Conservation (phyloP, 1,140 invertebrate species). For the Pseudomyrmex pallidus region DNA sequence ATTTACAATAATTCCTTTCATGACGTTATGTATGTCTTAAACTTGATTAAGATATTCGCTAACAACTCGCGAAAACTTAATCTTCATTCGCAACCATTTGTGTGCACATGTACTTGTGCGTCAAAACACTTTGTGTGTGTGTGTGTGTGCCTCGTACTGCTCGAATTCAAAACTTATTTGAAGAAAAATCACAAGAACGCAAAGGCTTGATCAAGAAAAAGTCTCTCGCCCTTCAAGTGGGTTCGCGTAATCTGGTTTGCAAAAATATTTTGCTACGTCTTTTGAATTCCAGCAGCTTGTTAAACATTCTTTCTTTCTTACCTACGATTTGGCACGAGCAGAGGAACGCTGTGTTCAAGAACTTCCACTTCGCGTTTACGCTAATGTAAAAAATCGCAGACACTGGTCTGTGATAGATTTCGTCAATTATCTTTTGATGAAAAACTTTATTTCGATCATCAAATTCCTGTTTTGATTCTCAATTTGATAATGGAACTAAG, state of each 20-base stretch:
- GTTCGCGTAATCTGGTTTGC: conserved; percentile 27
- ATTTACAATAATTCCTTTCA: conserved; percentile 3
- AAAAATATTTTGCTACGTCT: conserved; percentile 44
- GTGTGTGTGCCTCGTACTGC: conserved; percentile 32
- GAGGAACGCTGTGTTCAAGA: conserved; percentile 72
- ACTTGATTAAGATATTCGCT: not conserved
- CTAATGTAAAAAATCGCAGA: conserved; percentile 42
- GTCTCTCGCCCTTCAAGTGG: conserved; percentile 1
- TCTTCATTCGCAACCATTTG: conserved; percentile 20
- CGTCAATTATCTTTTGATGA: conserved; percentile 24
- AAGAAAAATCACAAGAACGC: conserved; percentile 22
- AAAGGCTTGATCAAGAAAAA: conserved; percentile 28
- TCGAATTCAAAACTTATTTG: conserved; percentile 54
- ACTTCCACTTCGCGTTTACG: conserved; percentile 37
- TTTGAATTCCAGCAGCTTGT: conserved; percentile 66
- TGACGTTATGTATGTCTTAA: not conserved
- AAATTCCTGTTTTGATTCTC: not conserved
- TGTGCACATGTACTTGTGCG: not conserved
- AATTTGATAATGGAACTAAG: too few relatives aligned
- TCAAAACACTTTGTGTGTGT: not conserved
- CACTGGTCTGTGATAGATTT: conserved; percentile 46
- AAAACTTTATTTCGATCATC: conserved; percentile 44
- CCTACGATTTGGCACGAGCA: conserved; percentile 74
- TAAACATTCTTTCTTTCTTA: conserved; percentile 67
- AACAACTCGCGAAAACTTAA: not conserved